Base-by-base conservation (phyloP, 2,113 vertebrate species). In the Uria lomvia region DNA sequence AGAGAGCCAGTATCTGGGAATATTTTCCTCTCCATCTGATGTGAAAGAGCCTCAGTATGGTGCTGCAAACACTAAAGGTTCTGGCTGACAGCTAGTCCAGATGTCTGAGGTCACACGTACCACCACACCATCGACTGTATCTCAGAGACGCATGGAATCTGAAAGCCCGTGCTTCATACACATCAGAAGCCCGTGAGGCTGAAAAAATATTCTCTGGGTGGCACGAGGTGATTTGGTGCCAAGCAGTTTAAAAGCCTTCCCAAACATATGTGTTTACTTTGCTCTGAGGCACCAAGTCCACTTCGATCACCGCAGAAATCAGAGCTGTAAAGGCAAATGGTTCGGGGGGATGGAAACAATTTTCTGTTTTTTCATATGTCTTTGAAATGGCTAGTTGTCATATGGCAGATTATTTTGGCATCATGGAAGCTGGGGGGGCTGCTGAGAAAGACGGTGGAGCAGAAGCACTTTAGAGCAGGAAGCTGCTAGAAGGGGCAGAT, bases 11-110 rank as follows among this genome's bases (percentile, higher is more conserved):
- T 86, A 94, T 93, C 47, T 94, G 93, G 96, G 87, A 89, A 88
- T 86, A 94, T 94, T 97, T 96, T 94, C 52, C 65, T 92, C 76
- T 88, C 85, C 87, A 94, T 91, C 58, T 86, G 89, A 80, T 83
- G 89, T 72, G 66, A 80, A 94, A 88, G 80, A 85, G 89, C 55
- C 76, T 91, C 67, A 85, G 90, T 80, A 91, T 42, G 52, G 92
- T 76, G 55, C 73, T 89, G 66, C 83, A 92, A 95, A 86, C 26
- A 9, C 40, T 47, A 53, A 87, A 42, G 58, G 88, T 47, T 72
- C 79, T 83, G 78, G 66, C 88, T 88, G 92, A 75, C 75, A 97
- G 87, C 65, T 74, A 77, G 76, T 75, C 84, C 93, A 88, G 78
- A 94, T 89, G 82, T 89, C 76, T 94, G 67, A 89, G 94, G 92